Conservation (phyloP, 2,888 invertebrate species). For the Trachelus stipa region DNA sequence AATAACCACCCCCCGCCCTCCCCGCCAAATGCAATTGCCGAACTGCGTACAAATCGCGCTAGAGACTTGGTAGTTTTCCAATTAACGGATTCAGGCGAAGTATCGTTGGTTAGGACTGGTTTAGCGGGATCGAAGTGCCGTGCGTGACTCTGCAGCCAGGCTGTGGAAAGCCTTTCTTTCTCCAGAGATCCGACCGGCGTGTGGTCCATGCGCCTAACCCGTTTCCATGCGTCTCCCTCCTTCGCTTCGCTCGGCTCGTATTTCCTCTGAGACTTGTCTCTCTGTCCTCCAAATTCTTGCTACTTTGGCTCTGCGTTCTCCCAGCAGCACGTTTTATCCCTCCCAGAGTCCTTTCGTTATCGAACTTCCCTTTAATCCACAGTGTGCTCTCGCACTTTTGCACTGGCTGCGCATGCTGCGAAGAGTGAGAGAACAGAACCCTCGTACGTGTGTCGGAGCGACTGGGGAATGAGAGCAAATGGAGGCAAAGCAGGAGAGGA, state of each 20-base stretch:
- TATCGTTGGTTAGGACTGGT: background rate
- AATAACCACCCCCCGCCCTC: too few relatives aligned
- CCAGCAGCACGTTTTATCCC: too few relatives aligned
- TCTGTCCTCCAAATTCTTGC: too few relatives aligned
- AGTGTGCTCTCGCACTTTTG: background rate
- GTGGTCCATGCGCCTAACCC: too few relatives aligned
- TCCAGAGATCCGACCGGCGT: too few relatives aligned
- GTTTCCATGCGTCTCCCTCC: background rate
- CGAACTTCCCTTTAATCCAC: background rate
- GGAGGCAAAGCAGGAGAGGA: slow-evolving; percentile 5
- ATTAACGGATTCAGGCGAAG: background rate
- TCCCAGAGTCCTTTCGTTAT: background rate
- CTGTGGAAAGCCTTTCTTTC: too few relatives aligned
- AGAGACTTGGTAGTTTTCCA: background rate
- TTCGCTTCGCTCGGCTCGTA: too few relatives aligned
- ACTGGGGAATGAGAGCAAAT: slow-evolving; percentile 5
- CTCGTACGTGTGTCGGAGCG: too few relatives aligned
- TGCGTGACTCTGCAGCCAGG: background rate
- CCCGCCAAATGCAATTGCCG: background rate
- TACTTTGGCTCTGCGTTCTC: too few relatives aligned
- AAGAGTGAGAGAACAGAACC: too few relatives aligned
- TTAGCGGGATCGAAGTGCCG: background rate
- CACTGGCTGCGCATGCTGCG: background rate
- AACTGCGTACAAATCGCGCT: background rate
- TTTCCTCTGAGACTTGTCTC: too few relatives aligned